Evolutionary conservation across 2,888 invertebrate species (phyloP).

Genomic region (Vanessa cardui): DNA sequence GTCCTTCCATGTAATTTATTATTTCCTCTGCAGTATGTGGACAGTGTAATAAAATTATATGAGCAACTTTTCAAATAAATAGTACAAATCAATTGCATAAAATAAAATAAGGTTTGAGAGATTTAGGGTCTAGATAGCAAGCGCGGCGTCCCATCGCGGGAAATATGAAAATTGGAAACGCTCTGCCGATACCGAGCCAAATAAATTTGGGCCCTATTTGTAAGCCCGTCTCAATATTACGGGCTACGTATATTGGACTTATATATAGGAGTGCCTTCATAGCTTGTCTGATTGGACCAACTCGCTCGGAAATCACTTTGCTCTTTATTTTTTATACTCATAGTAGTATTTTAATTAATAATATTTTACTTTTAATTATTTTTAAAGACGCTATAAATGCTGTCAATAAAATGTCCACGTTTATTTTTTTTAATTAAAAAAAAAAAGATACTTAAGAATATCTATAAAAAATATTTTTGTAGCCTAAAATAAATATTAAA

Average conservation of each 20-base stretch:
- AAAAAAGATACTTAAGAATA: too few species aligned
- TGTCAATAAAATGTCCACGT: neutral
- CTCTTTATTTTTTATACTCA: constrained; percentile 17
- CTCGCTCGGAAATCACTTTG: constrained; percentile 30
- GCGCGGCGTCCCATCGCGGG: constrained; percentile 60
- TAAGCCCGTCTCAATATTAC: constrained; percentile 48
- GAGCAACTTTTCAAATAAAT: neutral
- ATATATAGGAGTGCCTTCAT: constrained; percentile 28
- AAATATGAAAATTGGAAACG: constrained; percentile 81
- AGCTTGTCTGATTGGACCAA: constrained; percentile 35
- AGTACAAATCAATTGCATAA: constrained; percentile 62
- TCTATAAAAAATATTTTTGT: too few species aligned
- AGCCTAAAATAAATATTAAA: too few species aligned
- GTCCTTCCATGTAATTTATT: too few species aligned
- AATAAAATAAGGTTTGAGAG: constrained; percentile 70
- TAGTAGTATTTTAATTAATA: constrained; percentile 2
- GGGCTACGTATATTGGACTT: constrained; percentile 13
- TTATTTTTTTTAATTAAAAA: too few species aligned
- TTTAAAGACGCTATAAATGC: neutral
- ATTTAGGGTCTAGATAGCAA: constrained; percentile 57
- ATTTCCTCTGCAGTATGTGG: constrained; percentile 1
- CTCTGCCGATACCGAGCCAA: constrained; percentile 58
- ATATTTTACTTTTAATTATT: neutral
- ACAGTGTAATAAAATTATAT: neutral
- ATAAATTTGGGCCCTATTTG: constrained; percentile 75